phyloP scores from a whole-genome alignment of 2,888 invertebrate species.

The Nomada ruficornis region DNA sequence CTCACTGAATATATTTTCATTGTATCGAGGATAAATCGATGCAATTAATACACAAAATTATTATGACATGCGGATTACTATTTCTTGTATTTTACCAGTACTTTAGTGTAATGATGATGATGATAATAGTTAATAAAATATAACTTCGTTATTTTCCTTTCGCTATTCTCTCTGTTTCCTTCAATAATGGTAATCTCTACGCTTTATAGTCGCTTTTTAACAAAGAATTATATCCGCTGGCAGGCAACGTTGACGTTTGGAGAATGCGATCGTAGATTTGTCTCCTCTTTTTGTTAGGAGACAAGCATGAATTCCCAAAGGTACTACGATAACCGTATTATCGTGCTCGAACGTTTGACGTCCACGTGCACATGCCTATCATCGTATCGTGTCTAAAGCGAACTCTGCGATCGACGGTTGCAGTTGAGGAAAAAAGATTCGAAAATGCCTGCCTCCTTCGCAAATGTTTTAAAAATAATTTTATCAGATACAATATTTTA shows the following conservation, averaged over 20 bases:
- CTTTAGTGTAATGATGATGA: no score
- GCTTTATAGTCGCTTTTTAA: background rate
- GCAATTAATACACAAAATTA: no score
- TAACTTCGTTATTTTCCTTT: background rate
- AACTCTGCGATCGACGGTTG: conserved; percentile 44
- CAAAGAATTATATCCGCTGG: conserved; percentile 26
- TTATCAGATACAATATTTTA: no score
- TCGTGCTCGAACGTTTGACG: conserved; percentile 55
- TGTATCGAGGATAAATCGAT: no score
- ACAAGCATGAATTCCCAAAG: conserved; percentile 57
- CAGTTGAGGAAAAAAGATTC: conserved; percentile 17
- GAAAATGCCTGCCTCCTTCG: background rate
- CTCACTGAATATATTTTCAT: no score
- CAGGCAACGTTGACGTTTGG: conserved; percentile 25
- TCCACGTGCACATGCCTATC: conserved; percentile 61
- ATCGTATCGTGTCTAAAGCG: conserved; percentile 50
- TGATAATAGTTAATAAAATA: no score
- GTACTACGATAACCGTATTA: conserved; percentile 56
- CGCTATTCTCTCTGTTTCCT: no score
- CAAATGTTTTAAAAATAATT: no score
- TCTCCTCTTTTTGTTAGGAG: conserved; percentile 51
- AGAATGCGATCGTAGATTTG: conserved; percentile 43
- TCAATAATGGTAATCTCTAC: background rate
- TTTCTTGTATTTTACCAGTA: no score
- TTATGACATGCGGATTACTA: no score